phyloP scores from a whole-genome alignment of 2,797 vertebrate species.

The Syndactyla subalaris region DNA sequence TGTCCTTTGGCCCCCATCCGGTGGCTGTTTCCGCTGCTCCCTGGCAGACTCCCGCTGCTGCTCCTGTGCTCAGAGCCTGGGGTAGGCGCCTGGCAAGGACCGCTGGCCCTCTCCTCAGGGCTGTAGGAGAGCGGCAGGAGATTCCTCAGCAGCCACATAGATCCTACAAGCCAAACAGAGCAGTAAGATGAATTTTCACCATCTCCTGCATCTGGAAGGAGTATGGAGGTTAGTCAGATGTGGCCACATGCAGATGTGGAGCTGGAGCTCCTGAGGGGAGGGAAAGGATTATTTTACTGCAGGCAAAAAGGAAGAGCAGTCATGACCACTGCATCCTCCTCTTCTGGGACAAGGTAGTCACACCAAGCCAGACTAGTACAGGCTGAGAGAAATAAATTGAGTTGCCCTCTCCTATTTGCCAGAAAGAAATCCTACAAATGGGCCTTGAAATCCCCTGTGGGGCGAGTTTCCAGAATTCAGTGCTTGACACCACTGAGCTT shows the following conservation, averaged over 20 bases:
- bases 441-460: background rate
- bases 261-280: background rate
- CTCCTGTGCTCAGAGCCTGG: background rate
- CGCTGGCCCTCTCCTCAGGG: rapidly evolving
- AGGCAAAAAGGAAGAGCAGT: background rate
- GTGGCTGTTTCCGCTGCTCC: background rate
- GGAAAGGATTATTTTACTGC: background rate
- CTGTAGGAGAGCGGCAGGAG: background rate
- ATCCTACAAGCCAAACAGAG: background rate
- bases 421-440: background rate
- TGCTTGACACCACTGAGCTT: background rate
- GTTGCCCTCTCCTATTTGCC: background rate
- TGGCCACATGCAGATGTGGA: background rate
- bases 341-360: background rate
- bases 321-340: rapidly evolving
- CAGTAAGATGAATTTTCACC: background rate
- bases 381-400: background rate
- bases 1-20: background rate
- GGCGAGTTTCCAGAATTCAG: background rate
- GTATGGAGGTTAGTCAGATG: background rate
- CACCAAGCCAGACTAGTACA: background rate
- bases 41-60: background rate
- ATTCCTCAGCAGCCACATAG: background rate
- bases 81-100: background rate
- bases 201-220: background rate